phyloP scores from a whole-genome alignment of 2,797 vertebrate genomes.

The Phrynocephalus forsythii region DNA sequence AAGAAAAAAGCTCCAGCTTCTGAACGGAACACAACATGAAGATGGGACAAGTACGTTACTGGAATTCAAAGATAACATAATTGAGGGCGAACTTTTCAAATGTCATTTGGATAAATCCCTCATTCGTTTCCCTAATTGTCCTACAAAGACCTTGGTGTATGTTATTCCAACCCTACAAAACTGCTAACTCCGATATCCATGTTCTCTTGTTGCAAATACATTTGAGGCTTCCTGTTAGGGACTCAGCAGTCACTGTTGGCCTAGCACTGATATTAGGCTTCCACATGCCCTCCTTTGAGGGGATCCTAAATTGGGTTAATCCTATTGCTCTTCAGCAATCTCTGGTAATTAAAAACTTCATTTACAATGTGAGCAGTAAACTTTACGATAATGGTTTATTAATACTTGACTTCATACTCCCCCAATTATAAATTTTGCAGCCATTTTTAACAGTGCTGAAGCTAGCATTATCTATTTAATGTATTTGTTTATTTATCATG shows the following conservation, averaged over 20 bases:
- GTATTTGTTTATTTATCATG: slow-evolving; percentile 48
- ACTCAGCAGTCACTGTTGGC: not conserved
- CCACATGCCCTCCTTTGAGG: not conserved
- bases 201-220: not conserved
- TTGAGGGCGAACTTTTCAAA: not conserved
- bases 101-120: not conserved
- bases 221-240: not conserved
- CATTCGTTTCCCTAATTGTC: not conserved
- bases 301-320: slow-evolving; percentile 24
- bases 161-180: not conserved
- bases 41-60: not conserved
- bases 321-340: slow-evolving; percentile 25
- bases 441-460: slow-evolving; percentile 49
- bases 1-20: not conserved
- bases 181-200: not conserved
- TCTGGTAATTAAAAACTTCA: slow-evolving; percentile 35
- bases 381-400: slow-evolving; percentile 30
- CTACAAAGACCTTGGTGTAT: not conserved
- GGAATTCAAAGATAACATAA: not conserved
- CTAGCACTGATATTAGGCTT: not conserved
- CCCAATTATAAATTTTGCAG: slow-evolving; percentile 41
- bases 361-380: slow-evolving; percentile 24
- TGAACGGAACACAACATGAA: not conserved
- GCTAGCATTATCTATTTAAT: slow-evolving; percentile 30
- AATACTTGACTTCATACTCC: slow-evolving; percentile 45